phyloP scores from a whole-genome alignment of 1,140 invertebrate species.

The Scaptomyza graminum region DNA sequence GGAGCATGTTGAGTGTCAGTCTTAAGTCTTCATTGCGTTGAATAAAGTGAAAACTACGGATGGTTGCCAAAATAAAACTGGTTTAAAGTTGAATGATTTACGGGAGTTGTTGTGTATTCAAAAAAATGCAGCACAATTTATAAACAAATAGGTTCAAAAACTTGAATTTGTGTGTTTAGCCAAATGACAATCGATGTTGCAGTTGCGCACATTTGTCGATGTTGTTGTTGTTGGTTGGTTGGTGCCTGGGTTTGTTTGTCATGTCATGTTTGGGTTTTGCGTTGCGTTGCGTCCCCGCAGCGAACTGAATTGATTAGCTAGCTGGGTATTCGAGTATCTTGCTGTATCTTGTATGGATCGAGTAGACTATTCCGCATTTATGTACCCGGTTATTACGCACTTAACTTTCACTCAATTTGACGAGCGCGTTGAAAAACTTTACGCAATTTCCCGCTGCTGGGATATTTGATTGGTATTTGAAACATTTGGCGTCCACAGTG shows the following conservation, averaged over 20 bases:
- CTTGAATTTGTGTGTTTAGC: background rate
- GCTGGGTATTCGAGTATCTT: constrained; percentile 34
- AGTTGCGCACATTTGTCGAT: constrained; percentile 15
- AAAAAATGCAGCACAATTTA: constrained; percentile 14
- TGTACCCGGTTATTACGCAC: constrained; percentile 69
- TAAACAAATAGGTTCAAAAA: background rate
- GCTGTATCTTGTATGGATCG: constrained; percentile 46
- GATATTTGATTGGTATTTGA: constrained; percentile 47
- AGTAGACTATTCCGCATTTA: constrained; percentile 74
- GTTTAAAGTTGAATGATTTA: constrained; percentile 15
- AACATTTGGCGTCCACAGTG: constrained; percentile 22
- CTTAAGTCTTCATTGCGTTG: constrained; percentile 3
- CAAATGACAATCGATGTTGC: background rate
- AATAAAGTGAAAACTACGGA: constrained; percentile 10
- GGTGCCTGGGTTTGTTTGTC: constrained; percentile 20
- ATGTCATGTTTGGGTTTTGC: constrained; percentile 24
- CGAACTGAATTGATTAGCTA: constrained; percentile 67
- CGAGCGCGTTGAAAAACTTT: constrained; percentile 32
- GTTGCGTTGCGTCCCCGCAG: constrained; percentile 24
- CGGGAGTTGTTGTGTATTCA: too few relatives aligned
- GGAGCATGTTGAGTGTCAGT: background rate
- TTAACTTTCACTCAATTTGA: constrained; percentile 54
- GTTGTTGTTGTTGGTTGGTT: background rate
- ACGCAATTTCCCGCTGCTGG: constrained; percentile 56
- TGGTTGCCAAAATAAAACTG: constrained; percentile 24